Evolutionary conservation across 2,888 invertebrate genomes (phyloP).

Genomic region (Aphrophora alni): DNA sequence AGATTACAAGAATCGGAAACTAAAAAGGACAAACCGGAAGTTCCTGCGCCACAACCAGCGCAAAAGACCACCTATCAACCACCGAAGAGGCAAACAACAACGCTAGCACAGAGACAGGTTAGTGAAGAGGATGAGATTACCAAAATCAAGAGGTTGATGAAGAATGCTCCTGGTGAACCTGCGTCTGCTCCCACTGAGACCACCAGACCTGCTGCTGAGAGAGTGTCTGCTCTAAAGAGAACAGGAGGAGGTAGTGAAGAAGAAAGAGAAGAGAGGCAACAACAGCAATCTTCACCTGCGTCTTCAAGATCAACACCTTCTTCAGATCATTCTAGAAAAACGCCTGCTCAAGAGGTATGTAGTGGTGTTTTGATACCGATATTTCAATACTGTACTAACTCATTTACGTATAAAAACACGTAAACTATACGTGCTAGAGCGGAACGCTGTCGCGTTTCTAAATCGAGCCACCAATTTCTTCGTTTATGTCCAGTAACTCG

Average conservation of each 20-base stretch:
- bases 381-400: no score
- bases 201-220: slow-evolving; percentile 57
- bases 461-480: no score
- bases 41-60: slow-evolving; percentile 52
- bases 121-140: slow-evolving; percentile 92
- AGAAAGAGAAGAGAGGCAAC: slow-evolving; percentile 44
- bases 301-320: slow-evolving; percentile 40
- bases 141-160: slow-evolving; percentile 86
- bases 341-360: slow-evolving; percentile 71
- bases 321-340: slow-evolving; percentile 37
- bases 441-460: no score
- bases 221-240: slow-evolving; percentile 60
- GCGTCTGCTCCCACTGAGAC: slow-evolving; percentile 23
- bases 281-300: slow-evolving; percentile 55
- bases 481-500: no score
- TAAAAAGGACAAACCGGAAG: slow-evolving; percentile 75
- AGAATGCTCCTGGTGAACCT: slow-evolving; percentile 59
- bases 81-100: slow-evolving; percentile 49
- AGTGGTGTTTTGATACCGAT: no score
- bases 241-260: slow-evolving; percentile 64
- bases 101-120: slow-evolving; percentile 73
- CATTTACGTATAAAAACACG: no score
- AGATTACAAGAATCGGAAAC: slow-evolving; percentile 81
- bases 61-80: slow-evolving; percentile 36
- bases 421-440: no score